Evolutionary conservation across 2,888 invertebrate species (phyloP), one percentile per base, ranked within the genome.

Genomic region (Stegophylla sp.): DNA sequence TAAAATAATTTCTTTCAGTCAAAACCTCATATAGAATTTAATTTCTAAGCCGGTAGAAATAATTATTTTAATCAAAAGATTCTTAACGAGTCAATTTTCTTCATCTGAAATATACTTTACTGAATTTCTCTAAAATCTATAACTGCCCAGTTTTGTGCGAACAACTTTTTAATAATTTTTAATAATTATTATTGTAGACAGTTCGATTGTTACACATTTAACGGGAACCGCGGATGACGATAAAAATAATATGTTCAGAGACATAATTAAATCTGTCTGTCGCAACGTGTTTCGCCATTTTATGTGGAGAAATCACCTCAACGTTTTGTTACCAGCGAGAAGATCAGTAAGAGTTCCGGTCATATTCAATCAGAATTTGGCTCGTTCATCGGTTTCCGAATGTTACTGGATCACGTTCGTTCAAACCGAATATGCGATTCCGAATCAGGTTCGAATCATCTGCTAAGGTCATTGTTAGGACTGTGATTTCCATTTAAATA

Each of bases 301-400:
- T 41, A 61, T 41, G 17, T 79, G 79, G 79, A 51, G 12, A 63
- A 61, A 71, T 9, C 59, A 71, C 28, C 41, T 28, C 12, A 61
- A 61, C 17, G 79, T 79, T 1, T 12, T 71, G 41, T 61, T 79
- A 41, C 79, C 71, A 10, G 69, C 79, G 0, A 79, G 61, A n/a
- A 34, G 28, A 17, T 48, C 59, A 17, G 69, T 51, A 17, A 69
- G 51, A 48, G 23, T 79, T n/a, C 67, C 79, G 1, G 61, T 79
- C 12, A 23, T 41, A n/a, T 79, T 79, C 48, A 71, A 79, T 41
- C 34, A 41, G n/a, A 34, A 51, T 13, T 56, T 61, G 1, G 61
- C 71, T 3, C 17, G 17, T 7, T 61, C 69, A 0, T 13, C 79
- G 2, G n/a, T 71, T 9, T 71, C 69, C 5, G 69, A 79, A 63